phyloP scores from a whole-genome alignment of 2,113 vertebrate species.

The Daphoenositta chrysoptera region DNA sequence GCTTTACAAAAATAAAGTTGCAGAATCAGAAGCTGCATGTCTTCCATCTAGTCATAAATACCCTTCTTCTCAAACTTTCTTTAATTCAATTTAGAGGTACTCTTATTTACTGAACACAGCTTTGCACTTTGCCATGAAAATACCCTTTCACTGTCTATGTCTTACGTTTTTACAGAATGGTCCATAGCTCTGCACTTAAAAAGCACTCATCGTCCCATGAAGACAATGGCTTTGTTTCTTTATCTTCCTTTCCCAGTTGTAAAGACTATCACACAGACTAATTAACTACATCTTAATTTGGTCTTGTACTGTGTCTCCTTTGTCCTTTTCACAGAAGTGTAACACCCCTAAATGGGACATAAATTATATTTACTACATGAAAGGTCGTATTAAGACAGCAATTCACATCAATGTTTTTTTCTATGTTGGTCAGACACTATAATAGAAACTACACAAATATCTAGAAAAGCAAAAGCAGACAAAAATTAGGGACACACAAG shows the following conservation, averaged over 20 bases:
- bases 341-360: neutral
- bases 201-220: neutral
- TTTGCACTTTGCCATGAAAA: neutral
- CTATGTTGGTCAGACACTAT: neutral
- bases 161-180: neutral
- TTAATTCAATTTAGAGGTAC: neutral
- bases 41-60: neutral
- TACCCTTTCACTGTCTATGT: neutral
- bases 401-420: neutral
- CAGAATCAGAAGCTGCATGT: neutral
- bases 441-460: neutral
- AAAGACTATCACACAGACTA: neutral
- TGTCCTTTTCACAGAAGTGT: neutral
- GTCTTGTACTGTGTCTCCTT: neutral
- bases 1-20: neutral
- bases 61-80: neutral
- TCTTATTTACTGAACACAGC: neutral
- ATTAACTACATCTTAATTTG: neutral
- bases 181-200: neutral
- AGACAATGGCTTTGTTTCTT: neutral
- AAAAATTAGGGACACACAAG: neutral
- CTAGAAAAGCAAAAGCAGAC: neutral
- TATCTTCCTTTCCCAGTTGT: neutral
- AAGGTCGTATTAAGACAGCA: neutral
- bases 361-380: neutral